phyloP scores from a whole-genome alignment of 2,888 invertebrate species.

The Eurytoma adleriae region DNA sequence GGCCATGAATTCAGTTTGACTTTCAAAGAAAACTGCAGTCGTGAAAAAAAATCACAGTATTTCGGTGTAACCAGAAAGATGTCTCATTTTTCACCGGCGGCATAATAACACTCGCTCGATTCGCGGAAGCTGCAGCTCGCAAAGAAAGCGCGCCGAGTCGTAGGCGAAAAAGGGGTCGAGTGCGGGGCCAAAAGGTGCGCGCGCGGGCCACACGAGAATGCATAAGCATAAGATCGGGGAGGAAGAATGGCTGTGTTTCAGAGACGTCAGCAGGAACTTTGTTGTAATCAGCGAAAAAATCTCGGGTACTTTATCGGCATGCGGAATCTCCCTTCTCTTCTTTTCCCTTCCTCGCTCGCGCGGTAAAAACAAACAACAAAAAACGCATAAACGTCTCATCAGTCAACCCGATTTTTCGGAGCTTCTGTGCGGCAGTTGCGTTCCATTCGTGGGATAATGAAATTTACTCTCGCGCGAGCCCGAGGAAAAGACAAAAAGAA shows the following conservation, averaged over 20 bases:
- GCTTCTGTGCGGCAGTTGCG: slow-evolving; percentile 23
- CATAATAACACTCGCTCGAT: slow-evolving; percentile 36
- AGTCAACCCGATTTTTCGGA: slow-evolving; percentile 43
- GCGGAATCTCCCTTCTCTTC: slow-evolving; percentile 31
- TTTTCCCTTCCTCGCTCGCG: neutral
- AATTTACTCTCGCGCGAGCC: slow-evolving; percentile 17
- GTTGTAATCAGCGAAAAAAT: slow-evolving; percentile 52
- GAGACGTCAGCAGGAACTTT: slow-evolving; percentile 35
- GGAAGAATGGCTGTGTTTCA: slow-evolving; percentile 38
- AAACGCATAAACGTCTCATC: slow-evolving; percentile 46
- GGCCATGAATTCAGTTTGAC: too few relatives aligned
- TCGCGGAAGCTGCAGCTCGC: slow-evolving; percentile 7
- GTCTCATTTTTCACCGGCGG: too few relatives aligned
- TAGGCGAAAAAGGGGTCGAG: slow-evolving; percentile 35
- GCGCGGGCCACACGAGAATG: slow-evolving; percentile 8
- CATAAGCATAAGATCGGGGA: neutral
- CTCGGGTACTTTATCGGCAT: slow-evolving; percentile 43
- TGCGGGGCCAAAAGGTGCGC: slow-evolving; percentile 7
- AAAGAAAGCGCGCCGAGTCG: slow-evolving; percentile 14
- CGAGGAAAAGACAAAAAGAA: neutral
- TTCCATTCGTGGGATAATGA: slow-evolving; percentile 27
- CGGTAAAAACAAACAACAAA: slow-evolving; percentile 48
- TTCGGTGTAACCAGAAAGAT: too few relatives aligned
- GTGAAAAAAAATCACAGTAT: too few relatives aligned
- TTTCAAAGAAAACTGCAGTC: too few relatives aligned